These are phyloP conservation scores for Patella depressa DNA, from an alignment of 2,888 invertebrate species.

Conservation along the genomic window DNA sequence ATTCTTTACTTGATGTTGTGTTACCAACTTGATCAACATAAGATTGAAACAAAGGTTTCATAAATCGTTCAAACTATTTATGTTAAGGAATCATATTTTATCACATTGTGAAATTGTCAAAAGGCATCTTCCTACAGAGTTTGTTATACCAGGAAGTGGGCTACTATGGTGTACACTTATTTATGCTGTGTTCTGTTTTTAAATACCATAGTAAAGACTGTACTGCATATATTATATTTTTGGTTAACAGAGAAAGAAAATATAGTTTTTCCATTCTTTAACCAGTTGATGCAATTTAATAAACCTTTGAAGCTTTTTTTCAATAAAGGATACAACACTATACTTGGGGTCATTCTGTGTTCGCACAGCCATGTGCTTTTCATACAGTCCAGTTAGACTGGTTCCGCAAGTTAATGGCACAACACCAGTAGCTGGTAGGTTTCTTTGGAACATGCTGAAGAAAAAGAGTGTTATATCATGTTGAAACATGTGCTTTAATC, in stretches of 20 bases:
- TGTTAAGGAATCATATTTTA: not conserved
- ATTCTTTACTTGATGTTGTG: not conserved
- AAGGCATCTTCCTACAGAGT: too few relatives aligned
- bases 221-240: too few relatives aligned
- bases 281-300: too few relatives aligned
- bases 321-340: not conserved
- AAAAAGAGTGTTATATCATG: not conserved
- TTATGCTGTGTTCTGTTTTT: too few relatives aligned
- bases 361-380: not conserved
- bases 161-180: too few relatives aligned
- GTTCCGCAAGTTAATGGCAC: not conserved
- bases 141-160: too few relatives aligned
- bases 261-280: too few relatives aligned
- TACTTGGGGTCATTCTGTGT: not conserved
- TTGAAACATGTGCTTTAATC: too few relatives aligned
- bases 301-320: too few relatives aligned
- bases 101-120: too few relatives aligned
- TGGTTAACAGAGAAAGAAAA: too few relatives aligned
- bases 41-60: not conserved
- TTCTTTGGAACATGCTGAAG: not conserved
- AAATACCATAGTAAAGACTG: too few relatives aligned
- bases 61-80: not conserved
- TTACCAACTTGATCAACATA: not conserved
- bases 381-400: not conserved
- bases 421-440: not conserved